A percentile compares a stretch with the other conserved stretches of the same genome.
Evolutionary conservation across 2,888 invertebrate genomes (phyloP).

Genomic region (Callimorpha dominula): DNA sequence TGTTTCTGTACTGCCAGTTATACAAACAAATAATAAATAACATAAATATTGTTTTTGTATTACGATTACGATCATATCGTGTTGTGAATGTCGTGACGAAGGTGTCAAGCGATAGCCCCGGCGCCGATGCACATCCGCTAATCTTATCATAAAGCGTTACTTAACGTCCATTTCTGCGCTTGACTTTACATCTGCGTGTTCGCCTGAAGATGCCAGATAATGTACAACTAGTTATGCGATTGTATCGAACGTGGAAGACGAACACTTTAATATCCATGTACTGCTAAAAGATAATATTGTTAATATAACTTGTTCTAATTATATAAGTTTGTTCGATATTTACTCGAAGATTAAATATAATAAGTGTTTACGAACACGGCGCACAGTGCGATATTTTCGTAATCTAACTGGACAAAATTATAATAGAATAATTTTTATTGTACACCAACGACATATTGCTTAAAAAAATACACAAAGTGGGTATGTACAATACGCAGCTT

Average conservation of each 20-base stretch:
- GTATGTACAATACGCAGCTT: no score
- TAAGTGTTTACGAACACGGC: conserved; percentile 31
- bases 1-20: not conserved
- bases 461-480: no score
- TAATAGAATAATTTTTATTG: no score
- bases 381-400: no score
- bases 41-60: conserved; percentile 28
- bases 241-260: conserved; percentile 57
- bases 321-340: conserved; percentile 24
- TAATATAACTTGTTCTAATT: conserved; percentile 39
- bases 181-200: conserved; percentile 63
- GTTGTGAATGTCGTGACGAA: conserved; percentile 48
- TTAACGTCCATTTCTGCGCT: conserved; percentile 69
- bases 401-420: no score
- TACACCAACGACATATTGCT: no score
- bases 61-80: conserved; percentile 46
- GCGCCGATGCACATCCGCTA: conserved; percentile 64
- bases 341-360: conserved; percentile 29
- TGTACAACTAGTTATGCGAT: conserved; percentile 65
- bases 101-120: conserved; percentile 62
- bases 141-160: conserved; percentile 65
- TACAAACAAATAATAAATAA: conserved; percentile 5
- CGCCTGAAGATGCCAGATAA: conserved; percentile 67
- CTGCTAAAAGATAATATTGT: conserved; percentile 43
- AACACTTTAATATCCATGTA: conserved; percentile 33